Evolutionary conservation across 92 coral and sea anemone species (phyloP), one percentile per base, ranked within the genome.

Genomic region (Pocillopora grandis): DNA sequence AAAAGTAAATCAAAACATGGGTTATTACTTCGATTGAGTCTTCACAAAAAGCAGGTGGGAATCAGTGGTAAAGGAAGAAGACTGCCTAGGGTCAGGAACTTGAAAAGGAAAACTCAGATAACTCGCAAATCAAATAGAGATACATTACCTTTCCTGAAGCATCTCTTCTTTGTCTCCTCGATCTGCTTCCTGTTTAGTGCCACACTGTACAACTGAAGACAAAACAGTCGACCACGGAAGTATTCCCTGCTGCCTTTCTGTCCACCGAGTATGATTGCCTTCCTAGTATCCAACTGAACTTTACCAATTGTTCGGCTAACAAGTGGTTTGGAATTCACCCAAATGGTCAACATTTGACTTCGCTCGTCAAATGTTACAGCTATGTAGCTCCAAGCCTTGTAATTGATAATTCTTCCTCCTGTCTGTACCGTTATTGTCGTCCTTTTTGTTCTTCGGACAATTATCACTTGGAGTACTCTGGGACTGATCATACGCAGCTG

Each of bases 201-300:
- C 42, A 67, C 87, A 71, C 94, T 88, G 72, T 88, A 89, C 58
- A 89, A 67, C 84, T 88, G 91, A 66, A 88, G 56, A 72, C 91
- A 88, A 77, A 84, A 85, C 58, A 88, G 64, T 7, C 91, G 84
- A 1, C 91, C 91, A 13, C 76, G 84, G 88, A 88, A 88, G 49
- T 69, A 83, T 9, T 78, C 19, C 12, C 84, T 65, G 12, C 57
- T 73, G 16, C 88, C 88, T 7, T 20, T 78, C 17, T 17, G 75
- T 16, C 83, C 88, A 13, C 91, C 91, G 19, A 88, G 86, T 23
- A 62, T 61, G 55, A 88, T 72, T 14, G 88, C 56, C 42, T 70
- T 64, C 36, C 52, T 71, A 15, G 88, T 88, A 1, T 86, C 88
- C 58, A 88, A 36, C 80, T 76, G 88, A 21, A 88, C 18, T n/a